Base-by-base conservation (phyloP, 2,113 vertebrate species). In the Polyodon spathula region DNA sequence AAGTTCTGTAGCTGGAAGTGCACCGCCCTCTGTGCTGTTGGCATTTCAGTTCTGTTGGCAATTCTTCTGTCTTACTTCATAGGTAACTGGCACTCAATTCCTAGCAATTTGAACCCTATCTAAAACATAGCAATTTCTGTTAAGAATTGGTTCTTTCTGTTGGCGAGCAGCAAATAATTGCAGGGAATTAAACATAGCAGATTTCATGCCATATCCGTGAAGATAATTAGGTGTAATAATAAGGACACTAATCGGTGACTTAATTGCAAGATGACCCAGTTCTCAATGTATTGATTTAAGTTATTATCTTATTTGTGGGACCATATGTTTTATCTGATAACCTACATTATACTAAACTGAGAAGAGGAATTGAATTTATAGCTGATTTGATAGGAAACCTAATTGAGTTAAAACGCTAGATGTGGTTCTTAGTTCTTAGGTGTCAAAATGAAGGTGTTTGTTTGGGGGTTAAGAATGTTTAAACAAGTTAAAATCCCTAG, bases 1-100 rank as follows among this genome's bases (percentile, higher is more conserved):
- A 96, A 94, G 76, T 92, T 94, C 77, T 99, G 95, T 82, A 97
- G 94, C 78, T 99, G 96, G 96, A 96, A 95, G 71, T 98, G 96
- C 65, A 97, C 96, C 0, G 96, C 95, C 2, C 87, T 99, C 64
- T 91, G 93, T 50, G 95, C 95, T 6, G 91, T 98, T 81, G 94
- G 88, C 10, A 88, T 97, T 59, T 95, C 96, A 0, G 89, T 93
- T 66, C 87, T 97, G 68, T 86, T 98, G 81, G 92, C 94, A 64
- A 76, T 97, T 77, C 87, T 98, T 27, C 92, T 97, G 38, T 93
- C 91, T 58, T 99, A 98, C 80, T 99, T 95, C 64, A 93, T 98
- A 86, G 96, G 96, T 99, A 86, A 91, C 71, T 68, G 57, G 41
- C 3, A 60, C 17, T 7, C 27, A 17, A 10, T 38, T 7, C 8